Percentiles rank a stretch among this genome's conserved stretches.
These are phyloP conservation scores for Miltochrista miniata DNA, from an alignment of 2,888 invertebrate species.

Conservation along the genomic window DNA sequence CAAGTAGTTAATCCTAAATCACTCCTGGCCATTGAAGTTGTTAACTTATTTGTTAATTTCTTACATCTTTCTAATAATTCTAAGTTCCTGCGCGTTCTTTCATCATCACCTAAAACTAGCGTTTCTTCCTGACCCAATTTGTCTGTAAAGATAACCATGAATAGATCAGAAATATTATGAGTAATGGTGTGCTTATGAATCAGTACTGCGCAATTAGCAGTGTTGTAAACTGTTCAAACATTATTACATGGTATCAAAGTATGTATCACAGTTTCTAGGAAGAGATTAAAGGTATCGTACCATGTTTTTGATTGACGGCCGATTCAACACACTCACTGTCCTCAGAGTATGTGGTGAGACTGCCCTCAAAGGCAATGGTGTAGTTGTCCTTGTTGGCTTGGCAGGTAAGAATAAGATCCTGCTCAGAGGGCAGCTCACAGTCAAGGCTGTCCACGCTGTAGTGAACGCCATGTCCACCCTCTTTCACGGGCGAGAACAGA, in stretches of 20 bases:
- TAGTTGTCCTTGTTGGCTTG: constrained; percentile 97
- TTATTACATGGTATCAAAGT: constrained; percentile 44
- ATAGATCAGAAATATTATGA: constrained; percentile 45
- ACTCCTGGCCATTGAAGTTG: constrained; percentile 93
- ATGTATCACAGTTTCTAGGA: constrained; percentile 21
- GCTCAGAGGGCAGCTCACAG: constrained; percentile 91
- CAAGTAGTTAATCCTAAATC: constrained; percentile 95
- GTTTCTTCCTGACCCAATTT: constrained; percentile 74
- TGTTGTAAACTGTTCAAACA: constrained; percentile 47
- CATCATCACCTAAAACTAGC: constrained; percentile 75
- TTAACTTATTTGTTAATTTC: constrained; percentile 81
- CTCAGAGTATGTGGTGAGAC: constrained; percentile 92
- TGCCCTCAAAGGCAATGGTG: constrained; percentile 97
- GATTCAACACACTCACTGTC: constrained; percentile 88
- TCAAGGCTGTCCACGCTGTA: constrained; percentile 96
- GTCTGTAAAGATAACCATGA: constrained; percentile 68
- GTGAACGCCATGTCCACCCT: constrained; percentile 89
- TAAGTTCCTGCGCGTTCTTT: constrained; percentile 83
- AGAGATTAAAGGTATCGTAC: constrained; percentile 42
- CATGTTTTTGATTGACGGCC: constrained; percentile 81
- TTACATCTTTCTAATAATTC: constrained; percentile 82
- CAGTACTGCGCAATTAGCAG: constrained; percentile 39
- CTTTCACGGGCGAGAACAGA: constrained; percentile 95
- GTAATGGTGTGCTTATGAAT: constrained; percentile 50
- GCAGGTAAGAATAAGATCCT: constrained; percentile 95